These are phyloP conservation scores for Eupithecia exiguata DNA, from an alignment of 2,888 invertebrate genomes.

Conservation along the genomic window DNA sequence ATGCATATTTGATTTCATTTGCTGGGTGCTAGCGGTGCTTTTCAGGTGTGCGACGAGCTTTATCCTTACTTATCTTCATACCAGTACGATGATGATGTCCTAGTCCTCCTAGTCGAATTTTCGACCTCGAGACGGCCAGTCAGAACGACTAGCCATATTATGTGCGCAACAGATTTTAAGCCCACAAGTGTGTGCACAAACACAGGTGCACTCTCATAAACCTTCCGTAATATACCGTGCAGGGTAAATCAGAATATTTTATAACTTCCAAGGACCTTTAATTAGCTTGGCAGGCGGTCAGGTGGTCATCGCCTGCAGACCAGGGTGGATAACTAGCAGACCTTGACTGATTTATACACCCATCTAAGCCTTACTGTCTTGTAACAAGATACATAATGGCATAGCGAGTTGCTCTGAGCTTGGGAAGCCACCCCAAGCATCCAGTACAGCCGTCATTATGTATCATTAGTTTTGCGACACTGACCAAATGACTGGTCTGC, in stretches of 20 bases:
- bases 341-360: slow-evolving; percentile 68
- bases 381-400: slow-evolving; percentile 57
- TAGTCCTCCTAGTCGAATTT: neutral
- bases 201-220: neutral
- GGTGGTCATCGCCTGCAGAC: slow-evolving; percentile 71
- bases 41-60: too few species aligned
- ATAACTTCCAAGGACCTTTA: slow-evolving; percentile 59
- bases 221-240: neutral
- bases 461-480: slow-evolving; percentile 84
- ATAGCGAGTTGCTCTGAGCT: slow-evolving; percentile 33
- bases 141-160: neutral
- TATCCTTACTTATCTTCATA: neutral
- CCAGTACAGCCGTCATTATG: slow-evolving; percentile 78
- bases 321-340: slow-evolving; percentile 72
- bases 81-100: neutral
- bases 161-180: neutral
- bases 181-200: neutral
- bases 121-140: neutral
- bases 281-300: slow-evolving; percentile 72
- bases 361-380: slow-evolving; percentile 44
- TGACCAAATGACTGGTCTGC: slow-evolving; percentile 82
- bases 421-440: slow-evolving; percentile 62
- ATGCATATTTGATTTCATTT: too few species aligned
- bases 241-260: slow-evolving; percentile 45
- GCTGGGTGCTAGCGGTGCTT: too few species aligned